Evolutionary conservation across 53 echinoderm and acorn worm genomes (phyloP), one percentile per base, ranked within the genome.

Genomic region (Actinopyga echinites): DNA sequence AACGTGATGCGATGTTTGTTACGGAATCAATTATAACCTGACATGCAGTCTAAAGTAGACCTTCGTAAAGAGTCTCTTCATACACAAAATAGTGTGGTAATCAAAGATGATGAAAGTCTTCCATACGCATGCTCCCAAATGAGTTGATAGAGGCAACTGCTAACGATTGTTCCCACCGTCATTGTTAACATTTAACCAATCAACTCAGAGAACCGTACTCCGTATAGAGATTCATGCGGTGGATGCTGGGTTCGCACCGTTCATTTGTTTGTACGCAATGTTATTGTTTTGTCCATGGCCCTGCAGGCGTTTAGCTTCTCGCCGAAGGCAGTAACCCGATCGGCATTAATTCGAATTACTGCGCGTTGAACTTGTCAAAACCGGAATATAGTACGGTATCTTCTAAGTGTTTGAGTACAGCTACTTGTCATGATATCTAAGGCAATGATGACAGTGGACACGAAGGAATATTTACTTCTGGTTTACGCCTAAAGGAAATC

Each of bases 161-260:
- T 49, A 49, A 13, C 15, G 49, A 49, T 49, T 49, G n/a, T 49
- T 17, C 49, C 49, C 49, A 49, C 49, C 37, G 71, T 35, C 71
- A 71, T 71, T 24, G 40, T 71, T 44, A 71, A 71, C 71, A 71
- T 71, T 71, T 36, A 71, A 44, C 71, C 71, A 71, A 71, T 71
- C 42, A 21, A 17, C 17, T 22, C 23, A 20, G 25, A 10, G 44
- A 44, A 71, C 44, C 36, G 40, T 71, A 32, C 26, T 25, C 37
- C 71, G 71, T 36, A 71, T 40, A 71, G 40, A 71, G 71, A 71
- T 12, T 23, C 71, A 38, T 44, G 71, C 71, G 2, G 45, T 21
- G 71, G 40, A 43, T 21, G 13, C 42, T 38, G 42, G 45, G 71
- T 71, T 71, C 40, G 71, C 22, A 42, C 23, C 65, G 65, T 65